Evolutionary conservation across 2,888 invertebrate species (phyloP), one percentile per base, ranked within the genome.

Genomic region (Drosophila bunnanda): DNA sequence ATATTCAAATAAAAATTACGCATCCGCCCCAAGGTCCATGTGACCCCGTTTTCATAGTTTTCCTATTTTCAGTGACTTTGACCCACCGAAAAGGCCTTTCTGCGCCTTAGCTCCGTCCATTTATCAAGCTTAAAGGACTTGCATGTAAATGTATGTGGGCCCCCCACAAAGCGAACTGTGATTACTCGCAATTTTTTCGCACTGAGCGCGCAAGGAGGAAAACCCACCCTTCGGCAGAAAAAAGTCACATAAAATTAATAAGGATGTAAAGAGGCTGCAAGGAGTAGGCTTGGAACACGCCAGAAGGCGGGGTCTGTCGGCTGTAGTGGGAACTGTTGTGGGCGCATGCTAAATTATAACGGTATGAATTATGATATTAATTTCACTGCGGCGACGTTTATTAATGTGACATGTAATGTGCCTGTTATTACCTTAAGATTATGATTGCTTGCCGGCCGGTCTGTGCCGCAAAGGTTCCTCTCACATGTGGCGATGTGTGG

Each of bases 311-410:
- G 17, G 50, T 22, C n/a, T 22, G 22, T 15, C 17, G n/a, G 44
- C n/a, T 22, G 50, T 28, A 52, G 53, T 65, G 20, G 57, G 54
- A 54, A 55, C 39, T 61, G 59, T 58, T 52, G 61, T 58, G 72
- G 69, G 77, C 75, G 77, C 81, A 89, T 89, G 88, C 85, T 90
- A 88, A 90, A 87, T 90, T 89, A 89, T 90, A 84, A 78, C 89
- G 78, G 85, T 80, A 86, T 90, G 90, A 90, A 90, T 90, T 90
- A 90, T 90, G 82, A 89, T 90, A 89, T 90, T 90, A 90, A 90
- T 90, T 90, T 90, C 75, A 83, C 76, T 78, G 86, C 68, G 54
- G 41, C 54, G 60, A 76, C 70, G 89, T 85, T 90, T 90, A 89
- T 90, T 90, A 90, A 90, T 90, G 90, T 90, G 90, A 84, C 90